phyloP scores from a whole-genome alignment of 2,888 invertebrate genomes.

The Amblyteles armatorius region DNA sequence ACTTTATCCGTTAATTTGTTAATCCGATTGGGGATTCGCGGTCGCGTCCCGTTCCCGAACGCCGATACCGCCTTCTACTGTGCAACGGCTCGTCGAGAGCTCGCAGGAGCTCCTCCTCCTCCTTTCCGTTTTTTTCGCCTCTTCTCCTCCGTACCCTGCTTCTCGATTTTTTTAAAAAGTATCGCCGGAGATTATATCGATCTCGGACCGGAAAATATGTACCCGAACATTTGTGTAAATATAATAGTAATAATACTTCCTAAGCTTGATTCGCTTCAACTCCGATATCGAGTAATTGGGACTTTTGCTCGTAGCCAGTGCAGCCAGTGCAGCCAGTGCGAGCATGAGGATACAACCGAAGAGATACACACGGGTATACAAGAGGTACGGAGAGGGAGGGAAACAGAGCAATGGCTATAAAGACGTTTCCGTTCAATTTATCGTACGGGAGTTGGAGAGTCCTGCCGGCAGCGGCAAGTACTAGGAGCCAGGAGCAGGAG shows the following conservation, averaged over 20 bases:
- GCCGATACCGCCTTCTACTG: slow-evolving; percentile 48
- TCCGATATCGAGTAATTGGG: too few relatives aligned
- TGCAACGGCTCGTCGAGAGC: slow-evolving; percentile 42
- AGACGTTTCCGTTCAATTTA: slow-evolving; percentile 68
- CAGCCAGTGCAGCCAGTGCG: background rate
- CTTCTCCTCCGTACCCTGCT: slow-evolving; percentile 1
- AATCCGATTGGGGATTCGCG: slow-evolving; percentile 56
- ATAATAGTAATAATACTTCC: too few relatives aligned
- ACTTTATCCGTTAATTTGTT: slow-evolving; percentile 63
- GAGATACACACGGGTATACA: background rate
- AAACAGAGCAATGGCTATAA: slow-evolving; percentile 37
- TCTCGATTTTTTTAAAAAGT: slow-evolving; percentile 6
- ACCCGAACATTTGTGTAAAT: too few relatives aligned
- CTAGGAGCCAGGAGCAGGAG: slow-evolving; percentile 52
- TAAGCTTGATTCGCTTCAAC: too few relatives aligned
- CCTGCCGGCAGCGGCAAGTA: slow-evolving; percentile 25
- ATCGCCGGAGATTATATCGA: background rate
- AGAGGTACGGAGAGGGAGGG: slow-evolving; percentile 2
- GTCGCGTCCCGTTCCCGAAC: slow-evolving; percentile 33
- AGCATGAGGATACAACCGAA: background rate
- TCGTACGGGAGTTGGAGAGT: slow-evolving; percentile 57
- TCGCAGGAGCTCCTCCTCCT: slow-evolving; percentile 10
- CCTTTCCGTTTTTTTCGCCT: slow-evolving; percentile 18
- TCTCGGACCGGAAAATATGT: too few relatives aligned
- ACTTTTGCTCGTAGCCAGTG: background rate